Evolutionary conservation across 2,797 vertebrate species (phyloP).

Genomic region (Eupleurogrammus muticus): DNA sequence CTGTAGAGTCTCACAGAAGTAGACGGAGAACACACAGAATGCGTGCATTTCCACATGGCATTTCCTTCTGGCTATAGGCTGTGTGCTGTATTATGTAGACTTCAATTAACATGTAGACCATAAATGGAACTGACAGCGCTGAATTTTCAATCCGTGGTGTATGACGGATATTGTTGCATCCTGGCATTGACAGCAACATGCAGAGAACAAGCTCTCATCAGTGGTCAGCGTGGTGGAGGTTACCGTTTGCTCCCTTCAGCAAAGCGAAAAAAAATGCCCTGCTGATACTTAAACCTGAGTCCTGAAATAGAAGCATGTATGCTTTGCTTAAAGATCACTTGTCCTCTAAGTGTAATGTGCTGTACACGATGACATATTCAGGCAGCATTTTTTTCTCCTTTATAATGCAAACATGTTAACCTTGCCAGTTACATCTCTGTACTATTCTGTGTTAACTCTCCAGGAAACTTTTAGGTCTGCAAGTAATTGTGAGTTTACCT

Average conservation of each 20-base stretch:
- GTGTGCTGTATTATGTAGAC: conserved; percentile 1
- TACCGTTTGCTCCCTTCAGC: background rate
- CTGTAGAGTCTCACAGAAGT: conserved; percentile 47
- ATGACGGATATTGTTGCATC: background rate
- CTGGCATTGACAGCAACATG: background rate
- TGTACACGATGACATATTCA: background rate
- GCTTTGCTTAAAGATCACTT: background rate
- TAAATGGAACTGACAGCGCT: conserved; percentile 6
- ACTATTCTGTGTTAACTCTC: conserved; percentile 30
- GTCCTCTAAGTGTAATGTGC: background rate
- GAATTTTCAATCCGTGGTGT: background rate
- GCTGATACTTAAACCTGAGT: background rate
- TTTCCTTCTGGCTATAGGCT: background rate
- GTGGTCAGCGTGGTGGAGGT: background rate
- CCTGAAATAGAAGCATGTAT: background rate
- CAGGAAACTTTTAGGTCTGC: conserved; percentile 45
- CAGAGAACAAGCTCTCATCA: background rate
- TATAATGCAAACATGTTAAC: background rate
- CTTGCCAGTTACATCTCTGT: conserved; percentile 10
- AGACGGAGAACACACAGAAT: conserved; percentile 36
- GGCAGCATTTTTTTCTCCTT: background rate
- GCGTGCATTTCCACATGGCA: conserved; percentile 15
- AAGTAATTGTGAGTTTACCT: conserved; percentile 53
- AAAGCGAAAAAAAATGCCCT: conserved; percentile 3
- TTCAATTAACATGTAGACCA: background rate